These are phyloP conservation scores for Eugnorisma glareosa DNA, from an alignment of 2,888 invertebrate genomes.

Conservation along the genomic window DNA sequence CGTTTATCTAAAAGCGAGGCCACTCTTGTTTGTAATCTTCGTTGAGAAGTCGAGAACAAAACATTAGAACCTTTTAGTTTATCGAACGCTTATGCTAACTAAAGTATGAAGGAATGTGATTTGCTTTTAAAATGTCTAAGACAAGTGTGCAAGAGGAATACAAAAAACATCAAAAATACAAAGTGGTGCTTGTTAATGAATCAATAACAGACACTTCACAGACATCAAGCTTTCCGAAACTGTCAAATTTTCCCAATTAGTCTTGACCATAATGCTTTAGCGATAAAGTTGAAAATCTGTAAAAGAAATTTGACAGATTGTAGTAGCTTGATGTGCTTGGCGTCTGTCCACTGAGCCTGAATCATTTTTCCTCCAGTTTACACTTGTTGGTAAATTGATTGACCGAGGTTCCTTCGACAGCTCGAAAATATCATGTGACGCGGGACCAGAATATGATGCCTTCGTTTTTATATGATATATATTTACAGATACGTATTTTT, in stretches of 20 bases:
- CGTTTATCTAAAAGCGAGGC: conserved; percentile 78
- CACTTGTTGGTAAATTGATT: conserved; percentile 32
- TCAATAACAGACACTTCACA: neutral
- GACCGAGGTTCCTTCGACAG: conserved; percentile 17
- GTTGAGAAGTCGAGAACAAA: conserved; percentile 74
- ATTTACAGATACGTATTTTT: conserved; percentile 11
- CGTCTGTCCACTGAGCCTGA: no score
- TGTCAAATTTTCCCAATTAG: no score
- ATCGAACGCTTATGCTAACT: conserved; percentile 61
- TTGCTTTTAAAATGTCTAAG: conserved; percentile 53
- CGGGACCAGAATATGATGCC: conserved; percentile 3
- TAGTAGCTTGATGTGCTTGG: no score
- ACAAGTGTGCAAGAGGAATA: neutral
- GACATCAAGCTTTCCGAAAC: no score
- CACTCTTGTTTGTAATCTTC: conserved; percentile 78
- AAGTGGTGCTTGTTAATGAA: neutral
- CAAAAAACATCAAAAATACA: neutral
- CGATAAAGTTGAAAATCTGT: no score
- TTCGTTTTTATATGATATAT: conserved; percentile 34
- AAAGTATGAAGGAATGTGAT: conserved; percentile 62
- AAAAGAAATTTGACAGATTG: no score
- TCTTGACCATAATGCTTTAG: no score
- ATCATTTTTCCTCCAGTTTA: neutral
- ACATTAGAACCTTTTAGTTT: conserved; percentile 75
- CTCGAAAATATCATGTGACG: conserved; percentile 53